Evolutionary conservation across 2,113 vertebrate genomes (phyloP).

Genomic region (Psittacus erithacus): DNA sequence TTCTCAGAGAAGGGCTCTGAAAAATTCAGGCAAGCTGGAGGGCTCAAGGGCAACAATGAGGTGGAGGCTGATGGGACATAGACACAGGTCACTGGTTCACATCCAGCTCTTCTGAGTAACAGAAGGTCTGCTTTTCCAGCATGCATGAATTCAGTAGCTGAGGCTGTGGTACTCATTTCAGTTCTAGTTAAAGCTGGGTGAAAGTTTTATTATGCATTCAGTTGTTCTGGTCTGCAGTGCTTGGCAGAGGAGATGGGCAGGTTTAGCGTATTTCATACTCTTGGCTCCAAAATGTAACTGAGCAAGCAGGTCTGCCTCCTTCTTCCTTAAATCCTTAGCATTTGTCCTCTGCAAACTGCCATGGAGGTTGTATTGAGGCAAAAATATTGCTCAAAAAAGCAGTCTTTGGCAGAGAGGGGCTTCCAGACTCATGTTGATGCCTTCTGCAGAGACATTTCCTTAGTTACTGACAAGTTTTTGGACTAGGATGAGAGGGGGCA

Average conservation of each 20-base stretch:
- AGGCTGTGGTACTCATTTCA: neutral
- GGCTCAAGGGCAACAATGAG: neutral
- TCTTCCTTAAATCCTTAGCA: neutral
- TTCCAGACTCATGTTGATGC: neutral
- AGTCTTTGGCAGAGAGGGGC: neutral
- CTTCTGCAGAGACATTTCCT: neutral
- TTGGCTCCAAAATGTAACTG: neutral
- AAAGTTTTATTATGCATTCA: slow-evolving; percentile 26
- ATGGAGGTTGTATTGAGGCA: neutral
- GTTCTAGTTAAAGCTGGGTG: neutral
- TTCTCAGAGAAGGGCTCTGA: neutral
- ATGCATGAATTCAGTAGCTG: slow-evolving; percentile 12
- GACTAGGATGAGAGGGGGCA: neutral
- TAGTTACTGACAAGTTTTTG: neutral
- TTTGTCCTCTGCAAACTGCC: neutral
- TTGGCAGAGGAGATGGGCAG: slow-evolving; percentile 18
- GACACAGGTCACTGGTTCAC: neutral
- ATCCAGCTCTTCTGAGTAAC: neutral
- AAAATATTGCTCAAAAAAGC: neutral
- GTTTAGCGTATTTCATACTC: slow-evolving; percentile 18
- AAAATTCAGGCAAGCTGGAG: neutral
- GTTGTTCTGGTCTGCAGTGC: neutral
- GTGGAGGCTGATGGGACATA: neutral
- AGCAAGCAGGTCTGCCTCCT: slow-evolving; percentile 19
- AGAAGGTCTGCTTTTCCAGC: neutral